phyloP scores from a whole-genome alignment of 1,140 invertebrate genomes.

The Drosophila repleta region DNA sequence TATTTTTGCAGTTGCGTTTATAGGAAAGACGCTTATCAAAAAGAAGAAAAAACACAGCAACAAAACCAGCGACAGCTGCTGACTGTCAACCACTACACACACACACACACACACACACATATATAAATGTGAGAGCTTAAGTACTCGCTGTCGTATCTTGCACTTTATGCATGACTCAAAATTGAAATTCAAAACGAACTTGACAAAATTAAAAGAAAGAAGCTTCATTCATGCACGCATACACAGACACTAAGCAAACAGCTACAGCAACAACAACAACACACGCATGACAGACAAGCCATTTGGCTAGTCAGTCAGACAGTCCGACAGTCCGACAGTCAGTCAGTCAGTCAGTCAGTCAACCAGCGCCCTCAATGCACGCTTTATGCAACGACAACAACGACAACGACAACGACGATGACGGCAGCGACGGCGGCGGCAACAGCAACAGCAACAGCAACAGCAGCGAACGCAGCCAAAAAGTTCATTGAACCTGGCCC shows the following conservation, averaged over 20 bases:
- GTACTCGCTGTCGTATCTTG: conserved; percentile 59
- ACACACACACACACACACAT: neutral
- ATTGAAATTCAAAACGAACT: conserved; percentile 83
- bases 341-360: conserved; percentile 41
- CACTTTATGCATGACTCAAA: conserved; percentile 76
- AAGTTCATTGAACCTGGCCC: conserved; percentile 81
- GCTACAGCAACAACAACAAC: conserved; percentile 30
- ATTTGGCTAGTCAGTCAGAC: conserved; percentile 41
- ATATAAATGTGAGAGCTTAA: conserved; percentile 28
- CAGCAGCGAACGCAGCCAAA: conserved; percentile 68
- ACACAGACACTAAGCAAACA: conserved; percentile 60
- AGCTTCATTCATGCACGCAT: conserved; percentile 80
- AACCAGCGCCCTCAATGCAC: conserved; percentile 79
- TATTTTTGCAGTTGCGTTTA: conserved; percentile 67
- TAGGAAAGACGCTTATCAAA: conserved; percentile 67
- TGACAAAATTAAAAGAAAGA: conserved; percentile 83
- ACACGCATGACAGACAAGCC: conserved; percentile 61
- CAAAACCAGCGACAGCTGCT: conserved; percentile 64
- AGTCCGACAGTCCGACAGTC: conserved; percentile 38
- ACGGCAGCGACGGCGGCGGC: conserved; percentile 32
- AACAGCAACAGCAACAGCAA: conserved; percentile 50
- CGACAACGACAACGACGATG: conserved; percentile 34
- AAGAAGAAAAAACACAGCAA: too few relatives aligned
- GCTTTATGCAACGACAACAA: conserved; percentile 67
- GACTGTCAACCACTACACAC: conserved; percentile 21